Base-by-base conservation (phyloP, 2,113 vertebrate species). In the Otolemur garnettii region DNA sequence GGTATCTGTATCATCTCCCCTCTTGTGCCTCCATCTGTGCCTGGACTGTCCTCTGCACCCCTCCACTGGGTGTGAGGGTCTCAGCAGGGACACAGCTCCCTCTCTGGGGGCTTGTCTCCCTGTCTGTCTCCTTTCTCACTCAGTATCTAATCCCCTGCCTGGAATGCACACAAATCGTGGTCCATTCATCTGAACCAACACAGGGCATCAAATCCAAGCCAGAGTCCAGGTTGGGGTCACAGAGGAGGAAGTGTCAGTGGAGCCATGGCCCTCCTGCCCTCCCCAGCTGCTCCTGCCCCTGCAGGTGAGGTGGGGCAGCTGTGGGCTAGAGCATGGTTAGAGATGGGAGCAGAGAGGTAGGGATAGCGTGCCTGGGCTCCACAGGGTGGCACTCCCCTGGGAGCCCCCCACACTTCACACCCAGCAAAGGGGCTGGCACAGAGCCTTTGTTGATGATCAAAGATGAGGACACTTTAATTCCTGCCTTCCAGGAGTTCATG, bases 121-220 rank as follows among this genome's bases (percentile, higher is more conserved):
- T 9, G 9, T 7, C 24, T 21, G 42, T 74, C 15, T 14, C 64
- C 57, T 72, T 15, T 35, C 50, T 60, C 24, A 0, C 62, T 74
- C 59, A 6, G 26, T 30, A 6, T 53, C 74, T 42, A n/a, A 45
- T 18, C 50, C 3, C 28, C 45, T 66, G 33, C 18, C 10, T 3
- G 0, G 79, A 42, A 77, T 4, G 11, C 74, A 26, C 0, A 0
- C 4, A 35, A 18, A 42, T 38, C 82, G 5, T 0, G 7, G 74
- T 11, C 60, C 11, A 3, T 21, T 55, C 62, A 19, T 38, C 5
- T 17, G 18, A 60, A 18, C 38, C 13, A 26, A 19, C 68, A 3
- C 68, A 15, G 60, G n/a, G 38, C 21, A 2, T n/a, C 1, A 4
- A 35, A 50, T 35, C 14, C 15, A 57, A 69, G 57, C 71, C 53